phyloP scores from a whole-genome alignment of 2,113 vertebrate genomes.

The Calyptommatus sinebrachiatus region DNA sequence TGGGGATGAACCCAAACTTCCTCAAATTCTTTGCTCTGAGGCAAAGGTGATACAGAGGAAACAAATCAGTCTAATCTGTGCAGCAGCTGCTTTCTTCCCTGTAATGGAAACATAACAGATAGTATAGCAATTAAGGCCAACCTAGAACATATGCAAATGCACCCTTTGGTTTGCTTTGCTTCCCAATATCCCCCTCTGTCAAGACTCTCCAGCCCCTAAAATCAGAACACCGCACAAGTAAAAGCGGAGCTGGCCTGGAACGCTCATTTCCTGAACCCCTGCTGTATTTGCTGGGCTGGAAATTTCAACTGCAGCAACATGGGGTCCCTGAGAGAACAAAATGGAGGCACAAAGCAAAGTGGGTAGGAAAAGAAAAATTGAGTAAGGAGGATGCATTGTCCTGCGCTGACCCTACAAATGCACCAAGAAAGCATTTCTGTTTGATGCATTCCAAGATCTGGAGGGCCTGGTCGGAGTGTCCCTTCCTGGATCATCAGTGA shows the following conservation, averaged over 20 bases:
- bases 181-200: rapidly evolving
- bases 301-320: no score
- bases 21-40: neutral
- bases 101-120: constrained; percentile 23
- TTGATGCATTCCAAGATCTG: no score
- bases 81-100: constrained; percentile 28
- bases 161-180: constrained; percentile 19
- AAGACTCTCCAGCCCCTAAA: neutral
- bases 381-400: no score
- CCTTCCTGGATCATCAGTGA: no score
- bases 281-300: no score
- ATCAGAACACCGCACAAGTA: neutral
- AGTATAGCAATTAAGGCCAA: constrained; percentile 5
- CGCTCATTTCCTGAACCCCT: no score
- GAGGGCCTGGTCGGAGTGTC: no score
- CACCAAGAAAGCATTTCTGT: no score
- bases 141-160: neutral
- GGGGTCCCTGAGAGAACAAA: no score
- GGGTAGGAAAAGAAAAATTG: no score
- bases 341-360: no score
- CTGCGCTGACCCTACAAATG: no score
- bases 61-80: neutral
- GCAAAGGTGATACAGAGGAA: neutral
- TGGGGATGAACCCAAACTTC: neutral
- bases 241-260: neutral